Conservation (phyloP, 2,113 vertebrate species). For the Stigmatopora nigra region DNA sequence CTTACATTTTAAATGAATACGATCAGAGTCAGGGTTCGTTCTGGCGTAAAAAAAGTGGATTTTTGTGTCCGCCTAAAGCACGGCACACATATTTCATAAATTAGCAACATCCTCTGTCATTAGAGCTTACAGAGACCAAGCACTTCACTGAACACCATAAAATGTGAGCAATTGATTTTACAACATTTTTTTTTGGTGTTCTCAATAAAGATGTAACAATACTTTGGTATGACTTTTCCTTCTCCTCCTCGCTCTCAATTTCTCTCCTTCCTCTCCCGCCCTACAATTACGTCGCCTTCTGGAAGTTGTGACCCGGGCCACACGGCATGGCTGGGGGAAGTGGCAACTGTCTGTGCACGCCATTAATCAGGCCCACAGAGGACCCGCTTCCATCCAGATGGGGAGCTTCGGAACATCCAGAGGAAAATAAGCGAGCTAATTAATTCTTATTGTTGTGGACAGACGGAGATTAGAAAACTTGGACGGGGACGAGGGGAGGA, state of each 20-base stretch:
- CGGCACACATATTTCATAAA: too few species aligned
- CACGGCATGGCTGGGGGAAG: constrained; percentile 64
- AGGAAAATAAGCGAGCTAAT: constrained; percentile 98
- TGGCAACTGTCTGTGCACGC: constrained; percentile 82
- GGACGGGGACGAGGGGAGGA: constrained; percentile 40
- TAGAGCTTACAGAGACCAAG: too few species aligned
- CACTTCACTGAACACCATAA: too few species aligned
- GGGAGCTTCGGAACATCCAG: constrained; percentile 86
- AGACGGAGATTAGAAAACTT: constrained; percentile 90
- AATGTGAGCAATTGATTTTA: too few species aligned
- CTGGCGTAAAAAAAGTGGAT: too few species aligned
- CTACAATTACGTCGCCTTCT: constrained; percentile 57
- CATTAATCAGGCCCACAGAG: constrained; percentile 95
- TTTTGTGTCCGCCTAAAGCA: too few species aligned
- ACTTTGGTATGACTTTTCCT: constrained; percentile 4
- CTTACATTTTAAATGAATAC: not conserved
- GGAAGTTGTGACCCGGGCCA: constrained; percentile 67
- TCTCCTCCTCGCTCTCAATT: not conserved
- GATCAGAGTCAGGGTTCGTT: not conserved
- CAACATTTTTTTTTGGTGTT: too few species aligned
- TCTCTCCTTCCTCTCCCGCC: too few species aligned
- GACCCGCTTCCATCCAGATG: constrained; percentile 95
- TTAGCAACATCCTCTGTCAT: too few species aligned
- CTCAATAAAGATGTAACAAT: not conserved
- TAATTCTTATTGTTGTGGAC: constrained; percentile 99